These are phyloP conservation scores for Rhysida immarginata DNA, from an alignment of 1,140 invertebrate species.

Conservation along the genomic window DNA sequence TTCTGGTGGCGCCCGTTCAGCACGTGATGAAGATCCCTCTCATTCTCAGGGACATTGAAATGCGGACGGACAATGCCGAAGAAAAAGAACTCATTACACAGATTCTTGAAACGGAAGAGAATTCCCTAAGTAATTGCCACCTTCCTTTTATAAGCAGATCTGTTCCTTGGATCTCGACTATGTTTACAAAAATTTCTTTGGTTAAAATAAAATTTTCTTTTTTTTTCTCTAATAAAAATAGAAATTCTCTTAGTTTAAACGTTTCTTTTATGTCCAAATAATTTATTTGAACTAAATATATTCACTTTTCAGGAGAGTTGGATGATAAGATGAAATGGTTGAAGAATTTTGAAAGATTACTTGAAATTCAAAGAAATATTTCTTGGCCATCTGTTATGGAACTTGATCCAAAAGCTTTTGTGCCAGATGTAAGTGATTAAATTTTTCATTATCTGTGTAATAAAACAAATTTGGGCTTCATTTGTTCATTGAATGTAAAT, in stretches of 20 bases:
- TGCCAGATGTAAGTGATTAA: slow-evolving; percentile 41
- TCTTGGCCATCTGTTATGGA: slow-evolving; percentile 49
- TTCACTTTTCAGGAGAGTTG: slow-evolving; percentile 42
- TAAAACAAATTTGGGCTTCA: background rate
- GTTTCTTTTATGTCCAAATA: too few relatives aligned
- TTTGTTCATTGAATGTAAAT: background rate
- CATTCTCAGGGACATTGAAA: slow-evolving; percentile 43
- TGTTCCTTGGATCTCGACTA: too few relatives aligned
- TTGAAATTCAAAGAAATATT: slow-evolving; percentile 50
- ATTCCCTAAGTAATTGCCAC: slow-evolving; percentile 45
- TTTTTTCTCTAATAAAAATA: too few relatives aligned
- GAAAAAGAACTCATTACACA: slow-evolving; percentile 38
- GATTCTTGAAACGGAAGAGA: slow-evolving; percentile 45
- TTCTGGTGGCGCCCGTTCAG: slow-evolving; percentile 49
- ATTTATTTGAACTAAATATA: too few relatives aligned
- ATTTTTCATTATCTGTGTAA: background rate
- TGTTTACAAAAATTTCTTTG: too few relatives aligned
- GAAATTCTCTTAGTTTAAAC: too few relatives aligned
- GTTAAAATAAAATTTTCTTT: too few relatives aligned
- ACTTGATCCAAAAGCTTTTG: slow-evolving; percentile 44
- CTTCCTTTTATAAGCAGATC: too few relatives aligned
- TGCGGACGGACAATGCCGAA: slow-evolving; percentile 37
- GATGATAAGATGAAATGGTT: slow-evolving; percentile 58
- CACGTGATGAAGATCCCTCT: slow-evolving; percentile 52
- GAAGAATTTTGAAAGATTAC: slow-evolving; percentile 51